Percentiles rank a stretch among this genome's conserved stretches.
Evolutionary conservation across 2,888 invertebrate genomes (phyloP).

Genomic region (Phengaris arion): DNA sequence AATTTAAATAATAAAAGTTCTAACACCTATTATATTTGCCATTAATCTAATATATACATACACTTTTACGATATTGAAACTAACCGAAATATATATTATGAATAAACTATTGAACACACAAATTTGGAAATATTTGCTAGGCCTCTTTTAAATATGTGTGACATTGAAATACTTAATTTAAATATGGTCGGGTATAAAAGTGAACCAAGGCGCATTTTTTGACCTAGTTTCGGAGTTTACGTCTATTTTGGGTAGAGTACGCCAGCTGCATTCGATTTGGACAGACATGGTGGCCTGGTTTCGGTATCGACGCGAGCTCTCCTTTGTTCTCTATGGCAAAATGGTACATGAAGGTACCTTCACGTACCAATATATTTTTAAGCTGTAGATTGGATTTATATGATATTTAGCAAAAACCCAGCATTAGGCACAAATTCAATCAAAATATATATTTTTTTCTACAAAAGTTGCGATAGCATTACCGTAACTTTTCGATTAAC

Average conservation of each 20-base stretch:
- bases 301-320: constrained; percentile 30
- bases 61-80: not conserved
- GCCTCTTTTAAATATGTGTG: constrained; percentile 23
- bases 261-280: constrained; percentile 71
- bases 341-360: not conserved
- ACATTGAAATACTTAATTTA: constrained; percentile 25
- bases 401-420: no score
- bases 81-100: constrained; percentile 19
- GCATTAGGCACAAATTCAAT: no score
- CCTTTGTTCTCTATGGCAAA: constrained; percentile 39
- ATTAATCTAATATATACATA: not conserved
- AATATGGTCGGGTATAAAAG: constrained; percentile 28
- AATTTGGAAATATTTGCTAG: not conserved
- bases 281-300: constrained; percentile 48
- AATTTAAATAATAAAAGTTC: constrained; percentile 1
- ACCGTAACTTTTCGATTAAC: no score
- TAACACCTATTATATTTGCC: not conserved
- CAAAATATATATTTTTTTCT: no score
- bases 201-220: constrained; percentile 54
- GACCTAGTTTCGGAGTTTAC: constrained; percentile 63
- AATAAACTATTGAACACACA: constrained; percentile 1
- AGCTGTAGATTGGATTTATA: no score
- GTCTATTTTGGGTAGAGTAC: constrained; percentile 71
- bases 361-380: not conserved
- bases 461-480: no score